These are phyloP conservation scores for Melanotus villosus DNA, from an alignment of 2,888 invertebrate species.

Conservation along the genomic window DNA sequence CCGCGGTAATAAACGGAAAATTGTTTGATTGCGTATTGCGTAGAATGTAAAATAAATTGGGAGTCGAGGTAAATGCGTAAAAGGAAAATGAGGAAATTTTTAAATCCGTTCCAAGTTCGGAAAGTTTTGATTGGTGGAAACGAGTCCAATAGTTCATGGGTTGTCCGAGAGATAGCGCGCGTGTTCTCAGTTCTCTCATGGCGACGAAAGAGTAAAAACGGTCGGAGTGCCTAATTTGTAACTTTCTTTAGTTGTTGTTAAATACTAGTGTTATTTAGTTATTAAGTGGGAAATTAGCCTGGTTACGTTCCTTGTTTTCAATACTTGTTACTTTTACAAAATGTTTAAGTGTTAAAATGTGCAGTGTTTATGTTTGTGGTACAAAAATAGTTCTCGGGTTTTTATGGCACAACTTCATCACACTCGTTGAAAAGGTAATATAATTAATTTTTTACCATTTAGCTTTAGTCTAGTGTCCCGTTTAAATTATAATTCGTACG, in stretches of 20 bases:
- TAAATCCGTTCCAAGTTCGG: not conserved
- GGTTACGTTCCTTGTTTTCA: constrained; percentile 44
- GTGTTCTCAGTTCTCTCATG: constrained; percentile 50
- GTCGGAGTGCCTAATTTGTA: constrained; percentile 53
- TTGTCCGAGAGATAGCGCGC: constrained; percentile 40
- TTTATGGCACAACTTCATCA: constrained; percentile 51
- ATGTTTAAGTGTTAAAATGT: constrained; percentile 57
- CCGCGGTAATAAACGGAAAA: too few species aligned
- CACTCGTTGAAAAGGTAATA: constrained; percentile 50
- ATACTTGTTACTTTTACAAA: constrained; percentile 49
- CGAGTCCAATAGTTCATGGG: not conserved
- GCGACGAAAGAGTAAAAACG: constrained; percentile 53
- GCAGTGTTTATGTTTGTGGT: constrained; percentile 56
- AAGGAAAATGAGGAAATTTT: not conserved
- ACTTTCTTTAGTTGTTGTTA: constrained; percentile 54
- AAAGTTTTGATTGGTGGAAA: constrained; percentile 7
- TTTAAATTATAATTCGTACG: not conserved
- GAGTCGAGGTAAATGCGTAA: not conserved
- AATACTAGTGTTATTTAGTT: constrained; percentile 53
- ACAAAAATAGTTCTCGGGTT: constrained; percentile 57
- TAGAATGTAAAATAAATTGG: too few species aligned
- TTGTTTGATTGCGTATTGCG: too few species aligned
- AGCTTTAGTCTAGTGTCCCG: too few species aligned
- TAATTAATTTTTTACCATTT: not conserved
- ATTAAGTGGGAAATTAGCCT: constrained; percentile 50